Evolutionary conservation across 2,888 invertebrate genomes (phyloP), one percentile per base, ranked within the genome.

Genomic region (Heliconius erato): DNA sequence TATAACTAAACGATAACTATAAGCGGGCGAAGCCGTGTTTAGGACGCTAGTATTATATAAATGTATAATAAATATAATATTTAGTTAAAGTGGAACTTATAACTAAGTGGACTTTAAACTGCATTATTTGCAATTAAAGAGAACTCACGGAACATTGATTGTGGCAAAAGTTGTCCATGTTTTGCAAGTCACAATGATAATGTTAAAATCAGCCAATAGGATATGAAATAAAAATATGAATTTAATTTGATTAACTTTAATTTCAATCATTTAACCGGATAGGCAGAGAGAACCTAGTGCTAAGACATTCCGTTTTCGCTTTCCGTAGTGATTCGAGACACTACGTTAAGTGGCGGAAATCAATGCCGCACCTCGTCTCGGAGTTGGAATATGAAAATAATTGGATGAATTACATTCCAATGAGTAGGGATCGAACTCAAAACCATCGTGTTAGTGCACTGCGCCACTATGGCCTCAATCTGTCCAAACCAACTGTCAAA

Each of bases 131-230:
- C 69, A 81, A 83, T 83, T 83, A 71, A 79, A 81, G 79, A 81
- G 81, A 63, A 82, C 83, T 71, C 80, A 79, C 77, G 65, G 79
- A 69, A 77, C 44, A 35, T 72, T 79, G 79, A 82, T 78, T 82
- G 72, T 69, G 54, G 79, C 80, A 74, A 82, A 81, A 74, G 54
- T 40, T n/a, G 35, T 79, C 23, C n/a, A 59, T 23, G 28, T 79
- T 82, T 81, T 79, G 82, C 84, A 83, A 83, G 81, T 84, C 83
- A 84, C 77, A 76, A 35, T 81, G 79, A 81, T 68, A 16, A 40
- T 76, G 23, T 59, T 59, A 9, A 32, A 54, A 59, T 59, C 23
- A 12, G 35, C 16, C 16, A 77, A 67, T n/a, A 71, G 40, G 11
- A 63, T 63, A 32, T 72, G 32, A 63, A 59, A 1, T 23, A 32